Percentiles rank a stretch among this genome's conserved stretches.
phyloP scores from a whole-genome alignment of 2,113 vertebrate species.

The Scalopus aquaticus region DNA sequence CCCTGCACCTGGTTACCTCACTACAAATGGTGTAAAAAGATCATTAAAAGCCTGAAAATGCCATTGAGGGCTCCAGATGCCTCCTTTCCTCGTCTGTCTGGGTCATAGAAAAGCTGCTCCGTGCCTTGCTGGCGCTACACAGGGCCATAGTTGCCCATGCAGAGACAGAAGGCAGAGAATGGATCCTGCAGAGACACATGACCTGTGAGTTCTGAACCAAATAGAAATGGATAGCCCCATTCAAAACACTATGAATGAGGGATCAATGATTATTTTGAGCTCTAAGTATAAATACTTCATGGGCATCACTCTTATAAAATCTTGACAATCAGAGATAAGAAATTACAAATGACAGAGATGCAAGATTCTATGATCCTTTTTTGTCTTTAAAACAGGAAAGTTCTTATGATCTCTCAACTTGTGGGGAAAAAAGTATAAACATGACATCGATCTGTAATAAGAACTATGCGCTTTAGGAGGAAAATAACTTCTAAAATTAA shows the following conservation, averaged over 20 bases:
- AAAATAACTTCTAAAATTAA: neutral
- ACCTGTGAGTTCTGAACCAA: neutral
- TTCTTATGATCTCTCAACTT: neutral
- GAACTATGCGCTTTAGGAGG: neutral
- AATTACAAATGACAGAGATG: neutral
- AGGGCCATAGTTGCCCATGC: neutral
- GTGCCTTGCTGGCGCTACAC: no score
- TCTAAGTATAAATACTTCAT: neutral
- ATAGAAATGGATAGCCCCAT: neutral
- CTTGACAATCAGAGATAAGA: neutral
- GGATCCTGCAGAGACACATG: neutral
- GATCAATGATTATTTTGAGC: neutral
- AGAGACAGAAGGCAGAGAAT: neutral
- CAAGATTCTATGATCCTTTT: neutral
- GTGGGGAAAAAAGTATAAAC: neutral
- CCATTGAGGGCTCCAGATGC: no score
- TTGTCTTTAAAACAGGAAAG: neutral
- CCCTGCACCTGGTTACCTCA: no score
- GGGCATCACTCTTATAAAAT: neutral
- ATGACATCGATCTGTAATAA: neutral
- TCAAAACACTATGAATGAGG: neutral
- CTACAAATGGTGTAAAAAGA: no score
- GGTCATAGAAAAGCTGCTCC: no score
- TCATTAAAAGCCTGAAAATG: no score
- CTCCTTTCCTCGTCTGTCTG: no score